Evolutionary conservation across 2,888 invertebrate species (phyloP).

Genomic region (Endomychus coccineus): DNA sequence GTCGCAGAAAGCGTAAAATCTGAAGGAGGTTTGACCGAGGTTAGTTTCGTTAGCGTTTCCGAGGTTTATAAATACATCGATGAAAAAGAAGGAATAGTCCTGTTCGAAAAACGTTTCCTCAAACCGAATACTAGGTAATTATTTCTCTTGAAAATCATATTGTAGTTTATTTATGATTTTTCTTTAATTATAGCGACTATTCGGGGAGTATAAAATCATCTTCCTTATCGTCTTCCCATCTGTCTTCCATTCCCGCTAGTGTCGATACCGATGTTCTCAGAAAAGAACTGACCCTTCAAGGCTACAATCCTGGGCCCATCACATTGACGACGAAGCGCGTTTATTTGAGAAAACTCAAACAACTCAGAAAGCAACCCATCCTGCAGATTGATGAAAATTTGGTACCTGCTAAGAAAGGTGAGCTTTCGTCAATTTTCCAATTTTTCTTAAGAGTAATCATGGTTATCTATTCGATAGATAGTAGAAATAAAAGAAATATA

Average conservation of each 20-base stretch:
- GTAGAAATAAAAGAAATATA: too few species aligned
- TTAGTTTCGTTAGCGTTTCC: slow-evolving; percentile 52
- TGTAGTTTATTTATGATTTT: slow-evolving; percentile 13
- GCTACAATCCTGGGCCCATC: slow-evolving; percentile 74
- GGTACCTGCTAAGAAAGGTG: too few species aligned
- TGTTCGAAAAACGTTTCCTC: slow-evolving; percentile 58
- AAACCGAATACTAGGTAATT: slow-evolving; percentile 50
- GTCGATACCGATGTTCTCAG: slow-evolving; percentile 60
- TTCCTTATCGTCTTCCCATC: slow-evolving; percentile 28
- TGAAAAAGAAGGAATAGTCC: slow-evolving; percentile 58
- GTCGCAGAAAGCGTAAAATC: slow-evolving; percentile 17
- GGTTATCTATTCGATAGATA: too few species aligned
- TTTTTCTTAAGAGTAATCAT: too few species aligned
- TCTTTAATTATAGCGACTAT: slow-evolving; percentile 24
- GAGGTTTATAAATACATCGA: slow-evolving; percentile 74
- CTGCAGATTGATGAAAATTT: not conserved
- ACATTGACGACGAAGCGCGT: slow-evolving; percentile 66
- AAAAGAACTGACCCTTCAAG: slow-evolving; percentile 56
- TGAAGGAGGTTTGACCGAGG: slow-evolving; percentile 19
- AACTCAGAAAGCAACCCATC: slow-evolving; percentile 42
- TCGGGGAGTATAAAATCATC: slow-evolving; percentile 27
- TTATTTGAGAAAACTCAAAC: slow-evolving; percentile 66
- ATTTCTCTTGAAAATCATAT: not conserved
- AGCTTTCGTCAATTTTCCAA: too few species aligned
- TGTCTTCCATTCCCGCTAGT: slow-evolving; percentile 49